A percentile compares a stretch with the other conserved stretches of the same genome.
These are phyloP conservation scores for Cavia aperea DNA, from an alignment of 2,113 vertebrate genomes.

Conservation along the genomic window DNA sequence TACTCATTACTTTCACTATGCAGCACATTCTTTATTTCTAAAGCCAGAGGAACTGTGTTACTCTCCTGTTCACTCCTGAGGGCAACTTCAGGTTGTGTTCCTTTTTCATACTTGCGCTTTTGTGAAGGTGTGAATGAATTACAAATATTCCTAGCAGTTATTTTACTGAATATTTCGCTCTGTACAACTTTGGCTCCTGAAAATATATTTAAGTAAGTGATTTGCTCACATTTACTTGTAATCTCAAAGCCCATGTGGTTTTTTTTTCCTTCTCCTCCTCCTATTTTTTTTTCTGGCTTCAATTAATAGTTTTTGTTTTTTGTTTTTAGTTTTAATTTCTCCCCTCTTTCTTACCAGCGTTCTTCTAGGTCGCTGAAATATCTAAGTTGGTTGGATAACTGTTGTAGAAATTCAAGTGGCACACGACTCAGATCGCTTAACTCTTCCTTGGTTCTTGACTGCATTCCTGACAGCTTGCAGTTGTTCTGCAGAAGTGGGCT, in stretches of 20 bases:
- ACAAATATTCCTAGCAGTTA: not conserved
- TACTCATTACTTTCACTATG: not conserved
- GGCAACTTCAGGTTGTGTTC: not conserved
- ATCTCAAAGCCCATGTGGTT: not conserved
- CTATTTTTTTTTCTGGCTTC: not conserved
- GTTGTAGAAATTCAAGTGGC: slow-evolving; percentile 21
- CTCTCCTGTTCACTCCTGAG: not conserved
- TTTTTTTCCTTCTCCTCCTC: too few species aligned
- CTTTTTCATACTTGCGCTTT: not conserved
- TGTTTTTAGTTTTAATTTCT: not conserved
- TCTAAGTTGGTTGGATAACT: slow-evolving; percentile 9
- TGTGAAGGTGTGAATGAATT: not conserved
- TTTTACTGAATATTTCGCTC: slow-evolving; percentile 4
- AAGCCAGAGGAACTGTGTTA: not conserved
- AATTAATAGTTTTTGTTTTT: not conserved
- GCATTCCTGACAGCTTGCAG: not conserved
- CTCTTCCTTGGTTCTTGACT: not conserved
- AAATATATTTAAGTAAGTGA: not conserved
- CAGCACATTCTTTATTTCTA: slow-evolving; percentile 18
- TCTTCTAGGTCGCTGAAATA: slow-evolving; percentile 34
- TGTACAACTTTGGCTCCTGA: not conserved
- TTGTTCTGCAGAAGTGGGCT: not conserved
- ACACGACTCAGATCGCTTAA: slow-evolving; percentile 15
- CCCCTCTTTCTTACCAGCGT: not conserved
- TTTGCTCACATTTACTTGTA: not conserved